phyloP scores from a whole-genome alignment of 2,797 vertebrate genomes.

The Oreortyx pictus region DNA sequence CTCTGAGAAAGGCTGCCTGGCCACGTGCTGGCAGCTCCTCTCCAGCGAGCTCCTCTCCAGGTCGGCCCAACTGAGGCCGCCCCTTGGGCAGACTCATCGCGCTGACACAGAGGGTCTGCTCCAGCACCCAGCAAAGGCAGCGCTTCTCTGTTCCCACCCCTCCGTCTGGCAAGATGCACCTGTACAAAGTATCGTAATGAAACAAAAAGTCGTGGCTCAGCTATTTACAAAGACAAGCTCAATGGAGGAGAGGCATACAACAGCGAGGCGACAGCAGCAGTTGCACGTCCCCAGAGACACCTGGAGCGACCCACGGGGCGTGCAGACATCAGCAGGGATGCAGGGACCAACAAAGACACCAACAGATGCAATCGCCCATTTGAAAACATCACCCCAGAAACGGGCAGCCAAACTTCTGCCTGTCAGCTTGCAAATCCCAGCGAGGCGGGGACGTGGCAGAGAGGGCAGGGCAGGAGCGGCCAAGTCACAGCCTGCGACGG shows the following conservation, averaged over 20 bases:
- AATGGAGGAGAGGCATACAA: not conserved
- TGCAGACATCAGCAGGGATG: not conserved
- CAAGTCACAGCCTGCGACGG: not conserved
- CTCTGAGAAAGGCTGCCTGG: not conserved
- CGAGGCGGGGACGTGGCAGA: not conserved
- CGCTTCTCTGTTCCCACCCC: not conserved
- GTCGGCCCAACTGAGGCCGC: no score
- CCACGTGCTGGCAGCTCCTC: rapidly evolving
- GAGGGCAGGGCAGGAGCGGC: not conserved
- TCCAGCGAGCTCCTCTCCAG: rapidly evolving
- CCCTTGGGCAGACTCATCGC: not conserved
- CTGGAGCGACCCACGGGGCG: not conserved
- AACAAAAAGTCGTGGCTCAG: not conserved
- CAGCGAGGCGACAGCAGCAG: slow-evolving; percentile 49
- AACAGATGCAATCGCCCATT: not conserved
- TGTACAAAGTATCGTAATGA: not conserved
- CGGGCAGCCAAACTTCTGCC: not conserved
- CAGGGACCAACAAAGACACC: rapidly evolving
- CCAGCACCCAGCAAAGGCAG: not conserved
- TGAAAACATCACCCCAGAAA: not conserved
- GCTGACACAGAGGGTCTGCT: not conserved
- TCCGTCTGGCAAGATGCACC: not conserved
- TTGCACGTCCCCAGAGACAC: not conserved
- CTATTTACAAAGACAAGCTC: slow-evolving; percentile 10
- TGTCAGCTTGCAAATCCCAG: not conserved